A percentile compares a stretch with the other conserved stretches of the same genome.
These are phyloP conservation scores for Endotricha flammealis DNA, from an alignment of 2,888 invertebrate species.

Conservation along the genomic window DNA sequence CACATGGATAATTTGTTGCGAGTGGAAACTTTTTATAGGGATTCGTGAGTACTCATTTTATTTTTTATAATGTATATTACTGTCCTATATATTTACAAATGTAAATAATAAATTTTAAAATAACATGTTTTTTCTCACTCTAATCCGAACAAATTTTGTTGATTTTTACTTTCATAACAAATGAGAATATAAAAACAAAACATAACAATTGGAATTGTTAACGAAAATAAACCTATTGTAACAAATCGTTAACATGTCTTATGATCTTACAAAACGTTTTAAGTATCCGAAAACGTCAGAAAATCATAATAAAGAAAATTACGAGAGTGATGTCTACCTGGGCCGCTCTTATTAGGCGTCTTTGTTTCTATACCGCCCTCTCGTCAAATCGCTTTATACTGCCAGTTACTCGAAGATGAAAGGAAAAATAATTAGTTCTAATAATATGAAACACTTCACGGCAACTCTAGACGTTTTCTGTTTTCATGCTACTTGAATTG, in stretches of 20 bases:
- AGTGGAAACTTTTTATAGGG: constrained; percentile 37
- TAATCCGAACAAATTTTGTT: too few relatives aligned
- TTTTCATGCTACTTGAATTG: not conserved
- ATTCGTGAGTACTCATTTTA: constrained; percentile 46
- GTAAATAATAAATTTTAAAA: too few relatives aligned
- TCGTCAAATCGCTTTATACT: constrained; percentile 50
- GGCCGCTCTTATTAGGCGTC: constrained; percentile 44
- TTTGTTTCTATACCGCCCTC: constrained; percentile 51
- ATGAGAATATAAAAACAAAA: too few relatives aligned
- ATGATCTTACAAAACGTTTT: too few relatives aligned
- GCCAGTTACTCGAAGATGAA: constrained; percentile 47
- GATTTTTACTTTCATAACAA: too few relatives aligned
- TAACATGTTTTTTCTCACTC: too few relatives aligned
- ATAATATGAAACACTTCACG: constrained; percentile 30
- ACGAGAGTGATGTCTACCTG: constrained; percentile 40
- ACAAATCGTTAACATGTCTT: too few relatives aligned
- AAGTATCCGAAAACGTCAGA: constrained; percentile 15
- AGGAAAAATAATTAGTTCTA: constrained; percentile 54
- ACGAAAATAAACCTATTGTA: too few relatives aligned
- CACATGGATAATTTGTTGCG: constrained; percentile 10
- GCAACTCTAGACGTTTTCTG: constrained; percentile 13
- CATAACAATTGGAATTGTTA: too few relatives aligned
- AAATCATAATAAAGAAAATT: constrained; percentile 52
- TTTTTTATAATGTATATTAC: too few relatives aligned
- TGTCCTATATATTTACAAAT: too few relatives aligned